Conservation (phyloP, 2,888 invertebrate species). For the Dinocampus coccinellae region DNA sequence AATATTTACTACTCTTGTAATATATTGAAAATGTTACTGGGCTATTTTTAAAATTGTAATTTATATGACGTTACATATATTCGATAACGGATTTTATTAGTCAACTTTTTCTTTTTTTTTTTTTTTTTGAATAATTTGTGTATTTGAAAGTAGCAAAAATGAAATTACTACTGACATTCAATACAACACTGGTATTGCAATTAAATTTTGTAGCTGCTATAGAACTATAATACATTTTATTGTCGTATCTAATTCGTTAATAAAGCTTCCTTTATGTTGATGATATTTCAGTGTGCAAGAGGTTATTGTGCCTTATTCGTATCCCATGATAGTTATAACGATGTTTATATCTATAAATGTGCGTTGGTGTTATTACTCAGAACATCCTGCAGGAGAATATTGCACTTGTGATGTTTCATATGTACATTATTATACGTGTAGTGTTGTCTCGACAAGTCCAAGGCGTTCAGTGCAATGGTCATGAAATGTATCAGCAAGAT, state of each 20-base stretch:
- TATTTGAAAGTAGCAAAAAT: not conserved
- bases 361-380: constrained; percentile 40
- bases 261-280: constrained; percentile 9
- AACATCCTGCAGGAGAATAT: constrained; percentile 37
- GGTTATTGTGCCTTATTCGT: constrained; percentile 44
- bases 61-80: too few species aligned
- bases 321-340: not conserved
- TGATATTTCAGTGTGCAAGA: constrained; percentile 1
- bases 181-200: not conserved
- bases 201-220: not conserved
- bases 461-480: not conserved
- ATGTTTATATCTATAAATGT: constrained; percentile 15
- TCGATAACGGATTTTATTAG: too few species aligned
- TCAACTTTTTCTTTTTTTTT: too few species aligned
- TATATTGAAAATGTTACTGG: not conserved
- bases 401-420: not conserved
- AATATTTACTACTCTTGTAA: not conserved
- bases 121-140: too few species aligned
- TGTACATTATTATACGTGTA: too few species aligned
- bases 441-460: not conserved
- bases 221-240: not conserved
- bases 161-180: not conserved
- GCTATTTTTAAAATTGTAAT: not conserved
- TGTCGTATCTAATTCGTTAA: constrained; percentile 6
- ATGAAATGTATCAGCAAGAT: not conserved